Evolutionary conservation across 92 coral and sea anemone genomes (phyloP).

Genomic region (Bergia puertoricense): DNA sequence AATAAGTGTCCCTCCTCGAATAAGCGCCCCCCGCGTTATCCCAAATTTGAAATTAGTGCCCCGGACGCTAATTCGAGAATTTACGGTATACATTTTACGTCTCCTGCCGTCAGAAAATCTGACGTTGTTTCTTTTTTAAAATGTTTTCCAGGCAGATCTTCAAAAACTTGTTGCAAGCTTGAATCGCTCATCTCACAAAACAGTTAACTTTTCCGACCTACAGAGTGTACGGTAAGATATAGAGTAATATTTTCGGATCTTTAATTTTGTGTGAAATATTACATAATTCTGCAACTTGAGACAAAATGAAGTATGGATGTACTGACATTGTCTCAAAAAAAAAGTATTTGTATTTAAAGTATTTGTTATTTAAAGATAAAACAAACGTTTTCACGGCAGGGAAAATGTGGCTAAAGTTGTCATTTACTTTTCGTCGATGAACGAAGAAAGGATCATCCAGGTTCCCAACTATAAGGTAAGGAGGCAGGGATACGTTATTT

Average conservation of each 20-base stretch:
- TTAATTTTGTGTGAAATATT: too few relatives aligned
- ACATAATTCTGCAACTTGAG: too few relatives aligned
- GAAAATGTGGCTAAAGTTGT: slow-evolving; percentile 31
- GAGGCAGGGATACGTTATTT: not conserved
- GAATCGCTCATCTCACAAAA: slow-evolving; percentile 24
- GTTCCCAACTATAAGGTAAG: slow-evolving; percentile 23
- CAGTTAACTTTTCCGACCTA: slow-evolving; percentile 17
- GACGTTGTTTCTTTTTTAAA: not conserved
- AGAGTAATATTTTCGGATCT: not conserved
- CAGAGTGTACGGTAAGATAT: slow-evolving; percentile 5
- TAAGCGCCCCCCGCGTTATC: too few relatives aligned
- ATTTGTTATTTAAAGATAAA: not conserved
- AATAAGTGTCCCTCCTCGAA: too few relatives aligned
- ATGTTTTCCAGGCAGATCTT: not conserved
- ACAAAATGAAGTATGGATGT: too few relatives aligned
- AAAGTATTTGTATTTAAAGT: not conserved
- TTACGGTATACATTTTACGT: not conserved
- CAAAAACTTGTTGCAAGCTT: slow-evolving; percentile 11
- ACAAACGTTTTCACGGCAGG: not conserved
- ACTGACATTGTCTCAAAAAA: too few relatives aligned
- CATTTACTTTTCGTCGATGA: slow-evolving; percentile 24
- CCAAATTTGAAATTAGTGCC: too few relatives aligned
- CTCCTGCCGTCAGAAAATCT: not conserved
- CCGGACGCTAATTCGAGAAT: too few relatives aligned
- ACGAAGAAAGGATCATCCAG: slow-evolving; percentile 20